phyloP scores from a whole-genome alignment of 2,797 vertebrate species.

The Chrysocyon brachyurus region DNA sequence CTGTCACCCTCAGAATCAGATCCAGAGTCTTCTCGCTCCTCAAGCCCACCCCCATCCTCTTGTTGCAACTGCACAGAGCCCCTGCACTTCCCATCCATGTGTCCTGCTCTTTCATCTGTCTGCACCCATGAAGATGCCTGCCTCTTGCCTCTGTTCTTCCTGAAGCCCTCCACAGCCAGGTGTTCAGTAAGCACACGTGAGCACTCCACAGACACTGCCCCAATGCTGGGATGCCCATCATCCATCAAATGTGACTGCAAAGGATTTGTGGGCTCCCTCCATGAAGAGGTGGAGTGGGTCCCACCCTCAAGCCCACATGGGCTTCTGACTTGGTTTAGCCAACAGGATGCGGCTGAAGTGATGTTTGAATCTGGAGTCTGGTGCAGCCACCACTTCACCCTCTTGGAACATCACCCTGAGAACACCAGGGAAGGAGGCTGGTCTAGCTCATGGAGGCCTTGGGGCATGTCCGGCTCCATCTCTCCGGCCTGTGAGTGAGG shows the following conservation, averaged over 20 bases:
- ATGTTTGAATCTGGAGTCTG: background rate
- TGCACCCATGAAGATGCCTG: no score
- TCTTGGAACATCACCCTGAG: background rate
- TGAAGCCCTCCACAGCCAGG: background rate
- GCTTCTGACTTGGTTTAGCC: background rate
- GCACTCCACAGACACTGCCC: fast-evolving
- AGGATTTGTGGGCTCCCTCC: no score
- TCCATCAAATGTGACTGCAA: no score
- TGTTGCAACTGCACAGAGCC: fast-evolving
- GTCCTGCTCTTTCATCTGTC: no score
- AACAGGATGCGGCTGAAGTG: fast-evolving
- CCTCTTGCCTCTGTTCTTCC: background rate
- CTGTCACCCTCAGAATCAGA: background rate
- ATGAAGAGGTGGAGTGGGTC: no score
- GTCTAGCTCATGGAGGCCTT: background rate
- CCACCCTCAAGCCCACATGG: fast-evolving
- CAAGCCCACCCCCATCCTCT: no score
- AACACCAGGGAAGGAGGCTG: background rate
- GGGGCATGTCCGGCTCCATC: background rate
- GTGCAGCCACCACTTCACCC: background rate
- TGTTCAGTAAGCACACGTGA: fast-evolving
- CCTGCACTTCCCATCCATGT: background rate
- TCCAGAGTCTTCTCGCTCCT: background rate
- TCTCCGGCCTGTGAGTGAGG: background rate
- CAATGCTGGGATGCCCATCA: fast-evolving